Base-by-base conservation (phyloP, 2,113 vertebrate species). In the Mormoops blainvillei region DNA sequence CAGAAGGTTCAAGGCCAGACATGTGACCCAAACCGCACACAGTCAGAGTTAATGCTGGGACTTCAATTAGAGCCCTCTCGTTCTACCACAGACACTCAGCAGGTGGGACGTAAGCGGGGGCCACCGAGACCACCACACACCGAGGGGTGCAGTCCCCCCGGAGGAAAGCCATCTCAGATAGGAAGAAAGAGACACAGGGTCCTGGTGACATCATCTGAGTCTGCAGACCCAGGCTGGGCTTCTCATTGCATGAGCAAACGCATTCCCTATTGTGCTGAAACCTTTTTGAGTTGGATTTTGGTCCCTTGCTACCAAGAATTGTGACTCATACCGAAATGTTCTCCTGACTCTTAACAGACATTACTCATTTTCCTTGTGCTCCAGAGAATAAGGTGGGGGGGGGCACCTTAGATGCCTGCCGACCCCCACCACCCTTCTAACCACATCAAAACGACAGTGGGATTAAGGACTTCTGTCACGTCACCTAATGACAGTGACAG, bases 91-190 rank as follows among this genome's bases (percentile, higher is more conserved):
- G 4, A 19, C 4, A 7, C 63, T 14, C 10, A 68, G 14, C 8
- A 19, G 16, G 5, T 0, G 58, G 45, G 15, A 33, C 9, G 4
- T 16, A 18, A 19, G 24, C 58, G 0, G 4, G 1, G 67, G 38
- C 16, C 45, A 1, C 48, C 2, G 33, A 38, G 24, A 19, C 54
- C 5, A 14, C 86, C 38, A 12, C 3, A 5, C 1, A 28, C 43
- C 45, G 6, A 28, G 28, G 65, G 81, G 33, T 38, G n/a, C 61
- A 82, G 77, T 18, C 26, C 22, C 22, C n/a, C 18, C 52, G 5
- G 36, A 11, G 33, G 22, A 31, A 19, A 19, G 7, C 16, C 16
- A 38, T 6, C 43, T 77, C n/a, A 8, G 26, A 10, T 0, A 3
- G 18, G 48, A 83, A 84, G 78, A 67, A 10, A 9, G 52, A 18